phyloP scores from a whole-genome alignment of 2,888 invertebrate species.

The Congeria kusceri region DNA sequence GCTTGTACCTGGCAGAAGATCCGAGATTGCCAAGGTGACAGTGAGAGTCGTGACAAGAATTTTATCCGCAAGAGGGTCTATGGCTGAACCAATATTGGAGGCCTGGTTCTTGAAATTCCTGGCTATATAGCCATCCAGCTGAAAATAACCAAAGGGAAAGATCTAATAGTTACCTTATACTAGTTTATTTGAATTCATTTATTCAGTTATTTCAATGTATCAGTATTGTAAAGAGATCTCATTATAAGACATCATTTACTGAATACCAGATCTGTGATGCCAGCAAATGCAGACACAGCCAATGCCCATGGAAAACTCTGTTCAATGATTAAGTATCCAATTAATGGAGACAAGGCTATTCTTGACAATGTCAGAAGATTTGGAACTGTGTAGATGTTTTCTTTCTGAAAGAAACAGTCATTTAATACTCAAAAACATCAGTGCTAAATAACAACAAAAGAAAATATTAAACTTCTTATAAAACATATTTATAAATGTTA shows the following conservation, averaged over 20 bases:
- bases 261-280: slow-evolving; percentile 62
- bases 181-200: no score
- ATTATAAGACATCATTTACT: slow-evolving; percentile 1
- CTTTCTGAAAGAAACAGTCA: slow-evolving; percentile 88
- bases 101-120: slow-evolving; percentile 95
- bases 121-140: slow-evolving; percentile 98
- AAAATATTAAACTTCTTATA: no score
- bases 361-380: slow-evolving; percentile 95
- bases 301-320: slow-evolving; percentile 92
- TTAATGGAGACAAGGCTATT: slow-evolving; percentile 93
- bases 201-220: no score
- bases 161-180: no score
- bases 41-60: slow-evolving; percentile 95
- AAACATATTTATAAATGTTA: no score
- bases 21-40: slow-evolving; percentile 93
- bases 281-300: slow-evolving; percentile 90
- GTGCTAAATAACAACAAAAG: no score
- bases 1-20: slow-evolving; percentile 92
- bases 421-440: no score
- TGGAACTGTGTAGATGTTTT: slow-evolving; percentile 97
- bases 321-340: slow-evolving; percentile 95
- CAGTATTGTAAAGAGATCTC: no score
- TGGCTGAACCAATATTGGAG: slow-evolving; percentile 96
- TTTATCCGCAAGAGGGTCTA: slow-evolving; percentile 99
- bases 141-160: slow-evolving; percentile 73